Evolutionary conservation across 2,888 invertebrate species (phyloP).

Genomic region (Anticlea derivata): DNA sequence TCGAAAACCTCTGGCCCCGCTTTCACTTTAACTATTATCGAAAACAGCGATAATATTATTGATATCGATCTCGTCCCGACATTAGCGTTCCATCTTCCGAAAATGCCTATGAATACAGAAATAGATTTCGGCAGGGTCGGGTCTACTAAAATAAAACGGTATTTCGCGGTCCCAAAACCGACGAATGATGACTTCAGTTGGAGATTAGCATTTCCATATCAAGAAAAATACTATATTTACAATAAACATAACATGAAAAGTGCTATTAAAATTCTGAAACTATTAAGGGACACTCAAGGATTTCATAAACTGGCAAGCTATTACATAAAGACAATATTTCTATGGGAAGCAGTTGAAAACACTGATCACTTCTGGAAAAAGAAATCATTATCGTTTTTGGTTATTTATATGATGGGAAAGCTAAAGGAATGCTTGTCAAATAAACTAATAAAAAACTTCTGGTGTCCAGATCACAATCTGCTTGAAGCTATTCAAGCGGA

Average conservation of each 20-base stretch:
- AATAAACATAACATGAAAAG: conserved; percentile 59
- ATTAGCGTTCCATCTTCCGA: conserved; percentile 53
- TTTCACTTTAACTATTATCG: conserved; percentile 53
- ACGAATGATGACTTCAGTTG: conserved; percentile 55
- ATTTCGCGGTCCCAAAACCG: conserved; percentile 66
- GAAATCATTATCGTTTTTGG: conserved; percentile 51
- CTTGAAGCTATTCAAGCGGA: conserved; percentile 53
- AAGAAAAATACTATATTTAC: conserved; percentile 55
- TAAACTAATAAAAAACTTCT: conserved; percentile 54
- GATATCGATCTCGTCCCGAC: conserved; percentile 67
- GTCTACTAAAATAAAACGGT: conserved; percentile 41
- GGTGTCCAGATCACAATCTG: conserved; percentile 60
- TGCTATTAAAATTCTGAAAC: conserved; percentile 55
- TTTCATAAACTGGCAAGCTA: conserved; percentile 63
- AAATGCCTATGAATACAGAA: conserved; percentile 45
- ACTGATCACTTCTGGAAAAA: conserved; percentile 52
- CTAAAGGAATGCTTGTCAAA: conserved; percentile 47
- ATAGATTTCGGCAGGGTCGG: conserved; percentile 50
- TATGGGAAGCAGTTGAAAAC: conserved; percentile 53
- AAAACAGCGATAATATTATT: conserved; percentile 47
- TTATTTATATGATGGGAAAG: conserved; percentile 58
- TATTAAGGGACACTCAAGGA: conserved; percentile 59
- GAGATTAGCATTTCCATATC: conserved; percentile 64
- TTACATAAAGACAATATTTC: conserved; percentile 63
- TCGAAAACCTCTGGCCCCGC: conserved; percentile 62